A percentile compares a stretch with the other conserved stretches of the same genome.
phyloP scores from a whole-genome alignment of 1,140 invertebrate species.

The Lepidostoma basale region DNA sequence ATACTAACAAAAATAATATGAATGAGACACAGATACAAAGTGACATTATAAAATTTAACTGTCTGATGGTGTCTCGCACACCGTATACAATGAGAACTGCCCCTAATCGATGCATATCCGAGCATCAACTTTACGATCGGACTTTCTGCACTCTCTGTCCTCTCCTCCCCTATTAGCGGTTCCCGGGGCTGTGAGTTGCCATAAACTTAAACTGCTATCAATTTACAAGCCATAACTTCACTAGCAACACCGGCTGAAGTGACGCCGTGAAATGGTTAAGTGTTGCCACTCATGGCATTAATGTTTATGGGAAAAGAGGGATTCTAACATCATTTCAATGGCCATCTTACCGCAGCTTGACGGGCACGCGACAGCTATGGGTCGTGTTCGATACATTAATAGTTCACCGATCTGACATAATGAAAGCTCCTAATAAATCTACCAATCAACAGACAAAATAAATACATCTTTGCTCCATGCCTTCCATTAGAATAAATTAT shows the following conservation, averaged over 20 bases:
- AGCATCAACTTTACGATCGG: slow-evolving; percentile 1
- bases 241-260: slow-evolving; percentile 40
- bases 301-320: slow-evolving; percentile 36
- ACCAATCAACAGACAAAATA: not conserved
- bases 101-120: too few relatives aligned
- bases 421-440: not conserved
- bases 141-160: slow-evolving; percentile 20
- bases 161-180: slow-evolving; percentile 39
- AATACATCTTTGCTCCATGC: too few relatives aligned
- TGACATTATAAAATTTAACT: too few relatives aligned
- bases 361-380: not conserved
- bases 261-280: slow-evolving; percentile 38
- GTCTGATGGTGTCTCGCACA: too few relatives aligned
- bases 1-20: too few relatives aligned
- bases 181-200: slow-evolving; percentile 14
- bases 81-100: too few relatives aligned
- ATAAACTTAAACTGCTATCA: slow-evolving; percentile 46
- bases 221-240: slow-evolving; percentile 46
- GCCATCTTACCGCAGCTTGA: not conserved
- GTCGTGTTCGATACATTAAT: not conserved
- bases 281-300: slow-evolving; percentile 41
- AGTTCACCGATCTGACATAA: not conserved
- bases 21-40: too few relatives aligned
- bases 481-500: too few relatives aligned
- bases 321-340: too few relatives aligned